Evolutionary conservation across 2,113 vertebrate genomes (phyloP).

Genomic region (Scytalopus superciliaris): DNA sequence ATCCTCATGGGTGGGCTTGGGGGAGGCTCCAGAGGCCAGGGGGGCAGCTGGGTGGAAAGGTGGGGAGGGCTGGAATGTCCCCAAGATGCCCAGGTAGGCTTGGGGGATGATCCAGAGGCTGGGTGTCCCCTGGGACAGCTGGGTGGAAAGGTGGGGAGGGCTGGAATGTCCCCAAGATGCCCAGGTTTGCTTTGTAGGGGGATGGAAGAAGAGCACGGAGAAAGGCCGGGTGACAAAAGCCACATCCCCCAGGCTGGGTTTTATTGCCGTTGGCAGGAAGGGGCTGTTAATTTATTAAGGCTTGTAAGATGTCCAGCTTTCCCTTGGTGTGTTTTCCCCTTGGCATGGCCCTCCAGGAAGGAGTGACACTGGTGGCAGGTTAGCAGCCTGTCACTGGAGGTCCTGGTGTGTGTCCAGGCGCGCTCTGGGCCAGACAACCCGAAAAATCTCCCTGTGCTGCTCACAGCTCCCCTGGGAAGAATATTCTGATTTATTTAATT

Average conservation of each 20-base stretch:
- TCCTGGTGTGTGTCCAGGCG: neutral
- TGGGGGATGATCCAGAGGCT: neutral
- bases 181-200: neutral
- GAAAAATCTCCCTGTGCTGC: neutral
- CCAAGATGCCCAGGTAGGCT: neutral
- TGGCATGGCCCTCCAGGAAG: neutral
- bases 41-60: neutral
- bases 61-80: neutral
- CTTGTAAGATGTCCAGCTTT: neutral
- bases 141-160: neutral
- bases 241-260: neutral
- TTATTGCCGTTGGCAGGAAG: neutral
- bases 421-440: neutral
- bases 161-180: no score
- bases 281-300: neutral
- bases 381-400: fast-evolving
- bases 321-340: neutral
- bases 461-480: neutral
- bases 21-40: neutral
- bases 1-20: neutral
- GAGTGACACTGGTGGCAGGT: fast-evolving
- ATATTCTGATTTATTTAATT: neutral
- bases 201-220: neutral
- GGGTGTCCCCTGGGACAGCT: neutral
- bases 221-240: neutral